Conservation (phyloP, 2,888 invertebrate genomes). For the Camptogramma bilineatum region DNA sequence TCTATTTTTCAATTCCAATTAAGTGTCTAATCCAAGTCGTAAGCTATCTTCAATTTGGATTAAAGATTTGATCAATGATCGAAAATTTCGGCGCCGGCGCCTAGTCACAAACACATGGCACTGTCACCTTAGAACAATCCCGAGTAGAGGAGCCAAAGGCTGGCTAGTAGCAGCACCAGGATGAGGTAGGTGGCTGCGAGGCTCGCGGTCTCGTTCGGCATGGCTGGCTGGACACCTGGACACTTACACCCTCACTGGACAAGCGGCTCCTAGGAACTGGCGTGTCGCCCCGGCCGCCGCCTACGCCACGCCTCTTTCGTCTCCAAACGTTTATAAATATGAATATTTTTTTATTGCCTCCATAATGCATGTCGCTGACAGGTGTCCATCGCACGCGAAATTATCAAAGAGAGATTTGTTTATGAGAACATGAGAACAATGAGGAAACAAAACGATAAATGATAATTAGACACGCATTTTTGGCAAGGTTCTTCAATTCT, state of each 20-base stretch:
- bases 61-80: too few species aligned
- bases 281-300: conserved; percentile 50
- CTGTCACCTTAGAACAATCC: conserved; percentile 83
- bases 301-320: conserved; percentile 64
- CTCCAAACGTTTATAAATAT: conserved; percentile 70
- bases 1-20: too few species aligned
- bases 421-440: background rate
- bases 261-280: conserved; percentile 71
- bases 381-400: conserved; percentile 49
- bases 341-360: conserved; percentile 50
- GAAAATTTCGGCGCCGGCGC: background rate
- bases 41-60: too few species aligned
- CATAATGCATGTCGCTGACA: conserved; percentile 61
- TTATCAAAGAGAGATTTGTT: conserved; percentile 11
- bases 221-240: conserved; percentile 53
- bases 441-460: background rate
- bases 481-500: background rate
- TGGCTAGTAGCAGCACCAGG: conserved; percentile 87
- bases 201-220: conserved; percentile 87
- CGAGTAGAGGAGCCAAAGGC: conserved; percentile 89
- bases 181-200: conserved; percentile 90
- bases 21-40: too few species aligned
- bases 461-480: background rate
- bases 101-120: conserved; percentile 31
- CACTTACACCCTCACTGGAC: conserved; percentile 66